These are phyloP conservation scores for Microcaecilia unicolor DNA, from an alignment of 2,797 vertebrate species.

Conservation along the genomic window DNA sequence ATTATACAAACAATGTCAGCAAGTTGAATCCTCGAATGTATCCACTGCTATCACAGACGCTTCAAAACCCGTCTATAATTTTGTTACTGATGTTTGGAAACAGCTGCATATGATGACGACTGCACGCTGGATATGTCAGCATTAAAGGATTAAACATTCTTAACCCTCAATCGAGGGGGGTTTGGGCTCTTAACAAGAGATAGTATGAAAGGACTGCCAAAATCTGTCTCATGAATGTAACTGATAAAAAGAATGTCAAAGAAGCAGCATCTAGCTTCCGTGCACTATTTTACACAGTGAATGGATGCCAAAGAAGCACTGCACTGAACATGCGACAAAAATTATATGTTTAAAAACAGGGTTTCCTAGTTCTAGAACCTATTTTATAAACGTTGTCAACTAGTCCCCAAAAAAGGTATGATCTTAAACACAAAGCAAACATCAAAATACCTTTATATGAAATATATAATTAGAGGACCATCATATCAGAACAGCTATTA, in stretches of 20 bases:
- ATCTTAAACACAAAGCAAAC: no score
- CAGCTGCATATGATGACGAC: constrained; percentile 66
- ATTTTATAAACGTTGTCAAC: no score
- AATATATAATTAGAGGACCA: no score
- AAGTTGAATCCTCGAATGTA: constrained; percentile 67
- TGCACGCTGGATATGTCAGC: constrained; percentile 45
- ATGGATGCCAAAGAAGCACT: no score
- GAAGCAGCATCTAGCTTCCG: constrained; percentile 2
- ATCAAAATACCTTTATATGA: no score
- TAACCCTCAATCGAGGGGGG: constrained; percentile 35
- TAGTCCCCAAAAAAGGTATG: no score
- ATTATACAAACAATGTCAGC: constrained; percentile 80
- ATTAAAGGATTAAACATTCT: constrained; percentile 53
- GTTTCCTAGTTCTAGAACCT: no score
- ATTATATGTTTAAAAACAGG: no score
- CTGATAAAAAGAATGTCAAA: constrained; percentile 26
- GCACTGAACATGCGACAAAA: no score
- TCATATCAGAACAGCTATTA: no score
- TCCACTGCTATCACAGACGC: constrained; percentile 56
- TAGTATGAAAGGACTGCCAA: no score
- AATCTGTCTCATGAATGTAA: constrained; percentile 20
- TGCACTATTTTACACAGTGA: no score
- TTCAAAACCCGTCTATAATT: constrained; percentile 66
- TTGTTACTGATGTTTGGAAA: constrained; percentile 66
- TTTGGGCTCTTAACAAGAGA: constrained; percentile 28